These are phyloP conservation scores for Neogobius melanostomus DNA, from an alignment of 2,113 vertebrate species.

Conservation along the genomic window DNA sequence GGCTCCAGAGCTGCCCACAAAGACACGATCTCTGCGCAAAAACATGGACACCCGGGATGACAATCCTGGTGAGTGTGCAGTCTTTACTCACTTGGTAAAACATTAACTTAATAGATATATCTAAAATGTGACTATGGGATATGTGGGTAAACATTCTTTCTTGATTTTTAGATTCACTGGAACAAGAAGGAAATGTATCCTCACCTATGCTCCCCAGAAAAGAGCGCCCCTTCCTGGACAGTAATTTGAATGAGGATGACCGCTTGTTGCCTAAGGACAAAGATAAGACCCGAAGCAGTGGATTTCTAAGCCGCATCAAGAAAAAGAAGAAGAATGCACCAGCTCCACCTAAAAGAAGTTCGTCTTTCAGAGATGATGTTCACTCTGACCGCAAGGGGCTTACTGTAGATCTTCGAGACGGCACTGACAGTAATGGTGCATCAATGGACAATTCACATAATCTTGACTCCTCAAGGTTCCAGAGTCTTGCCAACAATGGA, in stretches of 20 bases:
- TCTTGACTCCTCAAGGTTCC: conserved; percentile 76
- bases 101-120: neutral
- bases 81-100: neutral
- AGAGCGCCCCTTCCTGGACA: conserved; percentile 81
- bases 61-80: conserved; percentile 66
- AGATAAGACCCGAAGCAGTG: conserved; percentile 85
- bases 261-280: conserved; percentile 89
- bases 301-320: conserved; percentile 92
- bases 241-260: conserved; percentile 88
- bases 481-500: conserved; percentile 75
- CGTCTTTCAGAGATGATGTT: conserved; percentile 90
- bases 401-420: conserved; percentile 73
- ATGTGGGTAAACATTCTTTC: neutral
- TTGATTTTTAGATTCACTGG: conserved; percentile 80
- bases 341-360: conserved; percentile 91
- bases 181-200: conserved; percentile 82
- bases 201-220: conserved; percentile 90
- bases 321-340: conserved; percentile 96
- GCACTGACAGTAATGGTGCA: conserved; percentile 75
- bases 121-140: neutral
- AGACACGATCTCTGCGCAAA: conserved; percentile 88
- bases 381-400: conserved; percentile 73
- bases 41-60: conserved; percentile 83
- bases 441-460: conserved; percentile 43
- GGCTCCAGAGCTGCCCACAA: conserved; percentile 95